phyloP scores from a whole-genome alignment of 2,888 invertebrate species.

The Nemurella pictetii region DNA sequence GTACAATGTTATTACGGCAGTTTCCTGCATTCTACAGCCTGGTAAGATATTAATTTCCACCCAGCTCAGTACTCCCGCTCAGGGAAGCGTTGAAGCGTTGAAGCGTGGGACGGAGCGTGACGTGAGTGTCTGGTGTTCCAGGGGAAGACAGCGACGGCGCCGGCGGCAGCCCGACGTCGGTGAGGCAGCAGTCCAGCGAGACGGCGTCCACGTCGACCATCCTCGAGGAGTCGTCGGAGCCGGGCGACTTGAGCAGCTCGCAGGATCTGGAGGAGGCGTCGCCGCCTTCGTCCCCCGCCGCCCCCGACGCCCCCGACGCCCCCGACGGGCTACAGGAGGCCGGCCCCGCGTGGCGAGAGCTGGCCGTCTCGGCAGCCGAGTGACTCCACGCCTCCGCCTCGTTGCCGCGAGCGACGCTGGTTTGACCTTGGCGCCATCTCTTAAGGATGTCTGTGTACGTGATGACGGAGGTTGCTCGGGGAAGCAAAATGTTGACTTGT shows the following conservation, averaged over 20 bases:
- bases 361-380: constrained; percentile 59
- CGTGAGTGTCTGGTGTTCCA: constrained; percentile 39
- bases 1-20: no score
- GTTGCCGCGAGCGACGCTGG: no score
- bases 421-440: no score
- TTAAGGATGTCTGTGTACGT: no score
- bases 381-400: no score
- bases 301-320: constrained; percentile 32
- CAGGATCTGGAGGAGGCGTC: constrained; percentile 28
- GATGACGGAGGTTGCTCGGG: not conserved
- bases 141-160: constrained; percentile 49
- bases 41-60: no score
- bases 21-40: no score
- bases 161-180: no score
- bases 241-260: constrained; percentile 45
- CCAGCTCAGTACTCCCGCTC: no score
- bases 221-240: constrained; percentile 47
- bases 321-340: constrained; percentile 12
- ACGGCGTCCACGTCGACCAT: constrained; percentile 47
- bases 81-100: no score
- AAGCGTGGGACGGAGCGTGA: no score
- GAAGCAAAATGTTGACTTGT: not conserved
- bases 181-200: constrained; percentile 38
- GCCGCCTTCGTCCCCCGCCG: constrained; percentile 30
- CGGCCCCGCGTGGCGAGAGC: constrained; percentile 56